phyloP scores from a whole-genome alignment of 2,113 vertebrate genomes.

The Dromiciops gliroides region DNA sequence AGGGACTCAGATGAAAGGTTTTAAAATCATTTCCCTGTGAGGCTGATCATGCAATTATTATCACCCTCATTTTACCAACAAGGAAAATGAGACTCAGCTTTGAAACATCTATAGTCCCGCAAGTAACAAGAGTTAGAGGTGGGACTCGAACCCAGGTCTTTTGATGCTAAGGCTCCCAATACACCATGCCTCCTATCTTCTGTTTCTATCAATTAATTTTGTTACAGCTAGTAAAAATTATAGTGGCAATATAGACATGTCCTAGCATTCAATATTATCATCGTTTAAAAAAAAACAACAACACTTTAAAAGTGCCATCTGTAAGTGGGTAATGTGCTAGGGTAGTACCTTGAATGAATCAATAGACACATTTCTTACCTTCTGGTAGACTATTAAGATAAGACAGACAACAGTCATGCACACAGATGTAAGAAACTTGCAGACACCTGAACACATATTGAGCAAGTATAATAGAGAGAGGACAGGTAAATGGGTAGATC shows the following conservation, averaged over 20 bases:
- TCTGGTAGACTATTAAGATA: constrained; percentile 30
- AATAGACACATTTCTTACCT: not conserved
- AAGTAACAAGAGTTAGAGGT: not conserved
- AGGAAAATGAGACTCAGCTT: not conserved
- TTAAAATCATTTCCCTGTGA: not conserved
- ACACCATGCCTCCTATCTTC: not conserved
- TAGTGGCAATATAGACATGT: constrained; percentile 15
- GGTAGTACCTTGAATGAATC: not conserved
- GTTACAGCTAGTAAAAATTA: constrained; percentile 26
- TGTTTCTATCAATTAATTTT: not conserved
- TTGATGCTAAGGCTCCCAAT: not conserved
- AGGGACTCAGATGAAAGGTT: not conserved
- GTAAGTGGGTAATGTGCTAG: not conserved
- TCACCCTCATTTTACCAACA: not conserved
- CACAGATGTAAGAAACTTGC: not conserved
- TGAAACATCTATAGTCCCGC: not conserved
- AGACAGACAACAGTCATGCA: not conserved
- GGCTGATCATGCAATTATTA: not conserved
- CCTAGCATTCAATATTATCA: constrained; percentile 40
- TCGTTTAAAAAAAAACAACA: constrained; percentile 34
- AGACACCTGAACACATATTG: not conserved
- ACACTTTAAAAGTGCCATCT: constrained; percentile 22
- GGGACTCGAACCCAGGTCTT: not conserved
- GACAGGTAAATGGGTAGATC: not conserved
- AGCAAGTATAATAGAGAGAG: constrained; percentile 11